These are phyloP conservation scores for Girardinichthys multiradiatus DNA, from an alignment of 2,113 vertebrate genomes.

Conservation along the genomic window DNA sequence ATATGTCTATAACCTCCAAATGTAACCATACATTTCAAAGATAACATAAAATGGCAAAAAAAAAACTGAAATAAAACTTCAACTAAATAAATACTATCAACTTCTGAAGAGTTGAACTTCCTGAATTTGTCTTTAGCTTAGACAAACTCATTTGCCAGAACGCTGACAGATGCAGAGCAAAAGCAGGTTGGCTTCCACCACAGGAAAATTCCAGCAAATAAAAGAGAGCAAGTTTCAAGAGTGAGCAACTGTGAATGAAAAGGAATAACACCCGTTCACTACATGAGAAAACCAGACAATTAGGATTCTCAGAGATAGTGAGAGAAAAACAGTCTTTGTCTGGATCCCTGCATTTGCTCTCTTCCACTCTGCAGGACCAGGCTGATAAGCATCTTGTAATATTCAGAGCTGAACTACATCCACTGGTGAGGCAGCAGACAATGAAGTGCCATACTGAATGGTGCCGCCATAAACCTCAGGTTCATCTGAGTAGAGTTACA, in stretches of 20 bases:
- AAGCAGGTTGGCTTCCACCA: slow-evolving; percentile 17
- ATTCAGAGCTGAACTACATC: slow-evolving; percentile 75
- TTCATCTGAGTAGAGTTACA: slow-evolving; percentile 79
- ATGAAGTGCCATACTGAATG: slow-evolving; percentile 77
- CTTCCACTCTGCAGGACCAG: slow-evolving; percentile 47
- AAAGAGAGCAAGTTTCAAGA: slow-evolving; percentile 37
- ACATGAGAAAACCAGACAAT: slow-evolving; percentile 76
- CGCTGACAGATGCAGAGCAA: slow-evolving; percentile 46
- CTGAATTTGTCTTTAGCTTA: slow-evolving; percentile 8
- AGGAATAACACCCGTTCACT: slow-evolving; percentile 49
- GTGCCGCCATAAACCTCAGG: slow-evolving; percentile 69
- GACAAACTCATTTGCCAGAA: slow-evolving; percentile 18
- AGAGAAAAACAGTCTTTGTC: slow-evolving; percentile 73
- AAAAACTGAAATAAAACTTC: background rate
- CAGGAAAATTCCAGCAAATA: slow-evolving; percentile 22
- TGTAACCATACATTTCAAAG: background rate
- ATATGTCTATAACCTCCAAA: no score
- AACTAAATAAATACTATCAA: slow-evolving; percentile 17
- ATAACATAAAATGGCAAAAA: background rate
- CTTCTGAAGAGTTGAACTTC: slow-evolving; percentile 8
- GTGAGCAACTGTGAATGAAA: slow-evolving; percentile 45
- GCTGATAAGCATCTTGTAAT: slow-evolving; percentile 81
- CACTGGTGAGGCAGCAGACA: slow-evolving; percentile 74
- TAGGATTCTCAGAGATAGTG: slow-evolving; percentile 72
- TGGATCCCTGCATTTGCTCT: slow-evolving; percentile 41